These are phyloP conservation scores for Ceuthmochares aereus DNA, from an alignment of 2,113 vertebrate species.

Conservation along the genomic window DNA sequence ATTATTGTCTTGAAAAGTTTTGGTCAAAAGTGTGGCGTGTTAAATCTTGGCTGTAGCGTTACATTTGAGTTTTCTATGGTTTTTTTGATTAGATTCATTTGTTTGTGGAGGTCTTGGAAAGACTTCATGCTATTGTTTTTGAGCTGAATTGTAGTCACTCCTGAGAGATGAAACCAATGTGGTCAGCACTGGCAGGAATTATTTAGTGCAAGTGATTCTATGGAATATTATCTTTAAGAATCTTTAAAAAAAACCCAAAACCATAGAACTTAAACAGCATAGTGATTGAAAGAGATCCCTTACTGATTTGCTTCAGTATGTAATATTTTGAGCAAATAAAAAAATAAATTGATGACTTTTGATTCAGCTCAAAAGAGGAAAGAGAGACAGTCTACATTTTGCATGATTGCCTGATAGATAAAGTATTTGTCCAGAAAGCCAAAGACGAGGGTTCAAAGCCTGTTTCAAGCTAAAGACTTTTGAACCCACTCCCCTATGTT, in stretches of 20 bases:
- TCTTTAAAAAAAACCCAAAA: neutral
- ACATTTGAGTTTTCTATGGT: neutral
- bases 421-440: neutral
- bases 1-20: neutral
- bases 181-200: neutral
- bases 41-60: neutral
- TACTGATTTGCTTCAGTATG: neutral
- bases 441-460: neutral
- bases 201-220: neutral
- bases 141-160: neutral
- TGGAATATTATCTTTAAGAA: neutral
- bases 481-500: neutral
- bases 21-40: neutral
- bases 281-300: neutral
- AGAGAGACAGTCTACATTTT: neutral
- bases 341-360: neutral
- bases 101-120: neutral
- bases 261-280: neutral
- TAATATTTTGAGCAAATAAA: neutral
- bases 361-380: neutral
- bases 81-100: neutral
- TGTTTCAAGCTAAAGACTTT: neutral
- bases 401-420: neutral
- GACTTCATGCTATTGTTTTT: neutral
- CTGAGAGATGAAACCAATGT: neutral